Evolutionary conservation across 1,140 invertebrate genomes (phyloP).

Genomic region (Meteorus sp.): DNA sequence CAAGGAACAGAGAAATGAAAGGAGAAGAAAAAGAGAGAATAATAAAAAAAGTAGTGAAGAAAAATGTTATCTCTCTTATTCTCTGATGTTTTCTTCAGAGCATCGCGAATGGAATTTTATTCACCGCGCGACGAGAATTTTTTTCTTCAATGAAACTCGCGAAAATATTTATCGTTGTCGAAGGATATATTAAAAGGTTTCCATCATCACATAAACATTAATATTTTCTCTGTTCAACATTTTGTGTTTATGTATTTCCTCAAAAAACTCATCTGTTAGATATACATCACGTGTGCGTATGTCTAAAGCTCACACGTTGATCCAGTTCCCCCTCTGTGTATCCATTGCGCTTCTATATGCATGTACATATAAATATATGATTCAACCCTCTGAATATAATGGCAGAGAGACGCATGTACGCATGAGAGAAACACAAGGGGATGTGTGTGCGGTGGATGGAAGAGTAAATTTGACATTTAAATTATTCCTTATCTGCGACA

Average conservation of each 20-base stretch:
- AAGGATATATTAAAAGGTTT: conserved; percentile 2
- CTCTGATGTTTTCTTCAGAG: background rate
- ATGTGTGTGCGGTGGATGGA: conserved; percentile 6
- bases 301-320: background rate
- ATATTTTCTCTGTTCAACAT: background rate
- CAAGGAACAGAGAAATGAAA: background rate
- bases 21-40: too few relatives aligned
- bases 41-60: too few relatives aligned
- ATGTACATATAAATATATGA: conserved; percentile 26
- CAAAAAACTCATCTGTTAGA: background rate
- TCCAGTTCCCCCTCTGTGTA: background rate
- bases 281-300: background rate
- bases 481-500: conserved; percentile 28
- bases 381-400: conserved; percentile 14
- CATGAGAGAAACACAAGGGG: too few relatives aligned
- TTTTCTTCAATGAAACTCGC: conserved; percentile 16
- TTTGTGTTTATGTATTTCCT: background rate
- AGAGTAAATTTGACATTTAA: conserved; percentile 23
- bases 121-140: conserved; percentile 17
- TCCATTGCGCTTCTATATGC: conserved; percentile 17
- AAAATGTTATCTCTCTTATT: conserved; percentile 7
- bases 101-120: conserved; percentile 22
- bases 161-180: conserved; percentile 16
- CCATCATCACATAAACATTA: background rate
- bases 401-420: conserved; percentile 10